phyloP scores from a whole-genome alignment of 1,140 invertebrate species.

The Uloborus diversus region DNA sequence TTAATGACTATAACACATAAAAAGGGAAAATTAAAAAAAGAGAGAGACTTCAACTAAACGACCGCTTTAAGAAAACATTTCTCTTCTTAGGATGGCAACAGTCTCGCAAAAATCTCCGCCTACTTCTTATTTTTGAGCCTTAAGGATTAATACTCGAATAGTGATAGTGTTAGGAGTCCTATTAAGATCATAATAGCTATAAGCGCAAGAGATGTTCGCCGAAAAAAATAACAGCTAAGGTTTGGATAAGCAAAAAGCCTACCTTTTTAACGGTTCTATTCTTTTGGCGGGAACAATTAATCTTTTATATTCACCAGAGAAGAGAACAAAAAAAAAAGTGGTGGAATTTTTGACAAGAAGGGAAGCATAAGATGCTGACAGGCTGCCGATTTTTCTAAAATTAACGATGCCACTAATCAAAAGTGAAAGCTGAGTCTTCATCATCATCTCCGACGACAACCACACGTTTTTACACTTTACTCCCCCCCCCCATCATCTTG shows the following conservation, averaged over 20 bases:
- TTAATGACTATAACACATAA: slow-evolving; percentile 15
- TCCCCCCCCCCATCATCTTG: too few species aligned
- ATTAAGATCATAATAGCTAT: slow-evolving; percentile 41
- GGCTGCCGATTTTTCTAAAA: slow-evolving; percentile 42
- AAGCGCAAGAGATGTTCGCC: not conserved
- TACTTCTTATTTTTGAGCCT: slow-evolving; percentile 15
- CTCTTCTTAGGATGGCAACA: slow-evolving; percentile 24
- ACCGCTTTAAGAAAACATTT: slow-evolving; percentile 29
- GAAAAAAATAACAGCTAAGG: slow-evolving; percentile 15
- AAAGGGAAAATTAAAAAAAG: not conserved
- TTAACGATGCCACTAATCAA: slow-evolving; percentile 51
- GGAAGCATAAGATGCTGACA: slow-evolving; percentile 40
- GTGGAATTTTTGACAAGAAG: slow-evolving; percentile 27
- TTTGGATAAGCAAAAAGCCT: slow-evolving; percentile 29
- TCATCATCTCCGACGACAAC: not conserved
- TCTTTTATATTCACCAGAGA: slow-evolving; percentile 34
- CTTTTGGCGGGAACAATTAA: slow-evolving; percentile 40
- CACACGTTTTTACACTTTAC: not conserved
- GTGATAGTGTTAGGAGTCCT: slow-evolving; percentile 4
- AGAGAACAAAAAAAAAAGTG: slow-evolving; percentile 1
- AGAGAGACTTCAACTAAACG: not conserved
- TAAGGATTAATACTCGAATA: not conserved
- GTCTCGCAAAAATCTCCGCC: slow-evolving; percentile 35
- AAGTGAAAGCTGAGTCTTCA: slow-evolving; percentile 42
- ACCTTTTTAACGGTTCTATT: slow-evolving; percentile 46